phyloP scores from a whole-genome alignment of 2,888 invertebrate genomes.

The Tipula unca region DNA sequence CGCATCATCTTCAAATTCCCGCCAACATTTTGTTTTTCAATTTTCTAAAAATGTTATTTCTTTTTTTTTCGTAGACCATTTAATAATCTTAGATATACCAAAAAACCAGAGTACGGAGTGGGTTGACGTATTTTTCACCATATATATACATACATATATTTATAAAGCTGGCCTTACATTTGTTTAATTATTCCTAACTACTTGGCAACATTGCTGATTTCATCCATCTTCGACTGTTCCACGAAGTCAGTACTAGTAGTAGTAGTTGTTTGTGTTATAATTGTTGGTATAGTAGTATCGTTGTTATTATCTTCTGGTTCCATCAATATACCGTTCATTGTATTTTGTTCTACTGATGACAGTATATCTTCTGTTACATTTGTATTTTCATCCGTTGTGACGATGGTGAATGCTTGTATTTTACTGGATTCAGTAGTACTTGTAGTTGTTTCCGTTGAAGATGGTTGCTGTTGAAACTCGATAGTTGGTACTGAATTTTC shows the following conservation, averaged over 20 bases:
- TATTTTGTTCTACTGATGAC: background rate
- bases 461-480: background rate
- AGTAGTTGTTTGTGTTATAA: background rate
- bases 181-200: background rate
- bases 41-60: too few species aligned
- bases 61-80: too few species aligned
- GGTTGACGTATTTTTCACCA: too few species aligned
- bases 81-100: too few species aligned
- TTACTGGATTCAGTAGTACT: background rate
- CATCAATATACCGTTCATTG: background rate
- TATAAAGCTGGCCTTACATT: background rate
- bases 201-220: background rate
- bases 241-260: background rate
- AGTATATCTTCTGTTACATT: background rate
- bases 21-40: too few species aligned
- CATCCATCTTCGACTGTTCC: background rate
- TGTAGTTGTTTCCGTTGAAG: background rate
- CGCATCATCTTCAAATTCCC: too few species aligned
- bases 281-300: background rate
- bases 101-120: too few species aligned
- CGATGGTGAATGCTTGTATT: background rate
- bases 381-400: background rate
- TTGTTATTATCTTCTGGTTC: background rate
- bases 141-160: background rate
- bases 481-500: background rate